Conservation (phyloP, 2,113 vertebrate species). For the Sturnira hondurensis region DNA sequence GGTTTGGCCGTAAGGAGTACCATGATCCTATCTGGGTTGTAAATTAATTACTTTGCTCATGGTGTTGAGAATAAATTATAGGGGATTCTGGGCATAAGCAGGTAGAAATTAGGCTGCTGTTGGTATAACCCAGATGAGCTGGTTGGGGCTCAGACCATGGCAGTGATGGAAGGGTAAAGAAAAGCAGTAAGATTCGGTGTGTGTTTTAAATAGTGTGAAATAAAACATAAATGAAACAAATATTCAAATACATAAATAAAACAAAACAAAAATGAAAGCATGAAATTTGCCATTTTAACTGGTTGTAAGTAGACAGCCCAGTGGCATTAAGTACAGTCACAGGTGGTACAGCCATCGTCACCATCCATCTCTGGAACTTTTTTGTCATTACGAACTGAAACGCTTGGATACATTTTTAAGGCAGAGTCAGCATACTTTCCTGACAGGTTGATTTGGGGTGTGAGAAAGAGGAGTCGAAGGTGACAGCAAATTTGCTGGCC, state of each 20-base stretch:
- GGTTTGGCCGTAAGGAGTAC: not conserved
- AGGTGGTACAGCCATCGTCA: not conserved
- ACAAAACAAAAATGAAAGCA: not conserved
- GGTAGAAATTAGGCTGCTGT: not conserved
- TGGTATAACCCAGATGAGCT: not conserved
- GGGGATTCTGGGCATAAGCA: not conserved
- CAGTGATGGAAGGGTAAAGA: not conserved
- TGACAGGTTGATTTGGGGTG: not conserved
- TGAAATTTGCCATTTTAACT: not conserved
- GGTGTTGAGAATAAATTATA: not conserved
- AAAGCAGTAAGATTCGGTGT: not conserved
- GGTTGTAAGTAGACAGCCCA: not conserved
- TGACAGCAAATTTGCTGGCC: not conserved
- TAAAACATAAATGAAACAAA: not conserved
- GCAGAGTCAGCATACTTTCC: not conserved
- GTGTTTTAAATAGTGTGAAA: not conserved
- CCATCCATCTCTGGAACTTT: not conserved
- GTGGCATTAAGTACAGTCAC: not conserved
- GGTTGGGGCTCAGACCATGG: not conserved
- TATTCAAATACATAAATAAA: not conserved
- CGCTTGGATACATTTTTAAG: not conserved
- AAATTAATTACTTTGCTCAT: not conserved
- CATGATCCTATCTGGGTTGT: not conserved
- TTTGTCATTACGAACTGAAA: not conserved
- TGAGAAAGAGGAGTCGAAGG: not conserved